Evolutionary conservation across 2,888 invertebrate species (phyloP).

Genomic region (Eupithecia abbreviata): DNA sequence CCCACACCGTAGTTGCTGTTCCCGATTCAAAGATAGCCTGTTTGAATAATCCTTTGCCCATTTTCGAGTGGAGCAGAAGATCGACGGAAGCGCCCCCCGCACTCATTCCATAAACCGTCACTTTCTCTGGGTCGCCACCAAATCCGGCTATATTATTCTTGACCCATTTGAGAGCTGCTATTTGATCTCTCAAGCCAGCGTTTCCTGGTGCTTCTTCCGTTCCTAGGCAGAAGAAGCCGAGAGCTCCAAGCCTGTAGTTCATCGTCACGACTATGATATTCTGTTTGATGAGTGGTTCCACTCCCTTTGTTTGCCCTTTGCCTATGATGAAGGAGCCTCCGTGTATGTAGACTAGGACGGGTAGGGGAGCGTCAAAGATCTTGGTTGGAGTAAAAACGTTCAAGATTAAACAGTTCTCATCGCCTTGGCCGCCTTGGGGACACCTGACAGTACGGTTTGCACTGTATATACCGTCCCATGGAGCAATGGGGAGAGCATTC

Average conservation of each 20-base stretch:
- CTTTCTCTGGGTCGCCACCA: slow-evolving; percentile 56
- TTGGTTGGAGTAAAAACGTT: slow-evolving; percentile 54
- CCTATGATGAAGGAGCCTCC: slow-evolving; percentile 56
- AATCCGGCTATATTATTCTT: slow-evolving; percentile 54
- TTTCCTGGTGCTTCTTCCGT: slow-evolving; percentile 57
- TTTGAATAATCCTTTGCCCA: slow-evolving; percentile 51
- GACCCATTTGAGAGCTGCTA: slow-evolving; percentile 56
- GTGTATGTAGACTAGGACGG: slow-evolving; percentile 57
- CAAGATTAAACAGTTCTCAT: slow-evolving; percentile 56
- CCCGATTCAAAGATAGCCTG: slow-evolving; percentile 56
- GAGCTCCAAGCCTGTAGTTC: slow-evolving; percentile 56
- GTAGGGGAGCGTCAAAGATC: slow-evolving; percentile 33
- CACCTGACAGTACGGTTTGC: slow-evolving; percentile 52
- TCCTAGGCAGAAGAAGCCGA: slow-evolving; percentile 57
- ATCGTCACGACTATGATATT: slow-evolving; percentile 56
- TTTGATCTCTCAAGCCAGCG: slow-evolving; percentile 59
- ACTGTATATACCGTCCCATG: slow-evolving; percentile 49
- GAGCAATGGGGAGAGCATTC: slow-evolving; percentile 46
- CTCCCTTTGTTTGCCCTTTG: slow-evolving; percentile 50
- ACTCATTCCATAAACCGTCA: slow-evolving; percentile 62
- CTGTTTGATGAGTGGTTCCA: slow-evolving; percentile 51
- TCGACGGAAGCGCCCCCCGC: slow-evolving; percentile 58
- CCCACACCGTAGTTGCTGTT: slow-evolving; percentile 49
- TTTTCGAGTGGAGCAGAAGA: slow-evolving; percentile 51
- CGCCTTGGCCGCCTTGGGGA: slow-evolving; percentile 52